These are phyloP conservation scores for Euplagia quadripunctaria DNA, from an alignment of 2,888 invertebrate genomes.

Conservation along the genomic window DNA sequence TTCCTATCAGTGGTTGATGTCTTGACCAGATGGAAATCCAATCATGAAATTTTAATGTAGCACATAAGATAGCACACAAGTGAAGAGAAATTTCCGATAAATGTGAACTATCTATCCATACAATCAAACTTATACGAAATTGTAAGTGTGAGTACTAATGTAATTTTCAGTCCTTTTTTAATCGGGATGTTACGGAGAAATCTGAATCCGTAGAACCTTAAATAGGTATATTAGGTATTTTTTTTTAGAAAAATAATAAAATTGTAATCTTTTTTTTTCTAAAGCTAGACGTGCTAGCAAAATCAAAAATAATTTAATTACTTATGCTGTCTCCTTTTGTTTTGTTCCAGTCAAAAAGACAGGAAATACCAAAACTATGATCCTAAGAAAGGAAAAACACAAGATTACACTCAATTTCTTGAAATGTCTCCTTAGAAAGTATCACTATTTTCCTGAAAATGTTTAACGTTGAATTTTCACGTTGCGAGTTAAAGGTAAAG, in stretches of 20 bases:
- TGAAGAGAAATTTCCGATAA: background rate
- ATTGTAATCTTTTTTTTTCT: too few species aligned
- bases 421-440: background rate
- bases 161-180: background rate
- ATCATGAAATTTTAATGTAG: background rate
- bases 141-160: background rate
- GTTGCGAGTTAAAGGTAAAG: slow-evolving; percentile 4
- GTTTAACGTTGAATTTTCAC: slow-evolving; percentile 5
- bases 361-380: too few species aligned
- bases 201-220: background rate
- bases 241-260: too few species aligned
- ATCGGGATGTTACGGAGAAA: background rate
- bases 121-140: background rate
- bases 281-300: too few species aligned
- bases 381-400: too few species aligned
- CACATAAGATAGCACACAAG: background rate
- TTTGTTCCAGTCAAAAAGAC: too few species aligned
- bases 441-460: slow-evolving; percentile 4
- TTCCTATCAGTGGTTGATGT: too few species aligned
- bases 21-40: too few species aligned
- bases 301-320: too few species aligned
- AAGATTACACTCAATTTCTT: too few species aligned
- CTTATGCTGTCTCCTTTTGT: too few species aligned
- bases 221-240: too few species aligned
- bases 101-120: background rate